Percentiles rank a stretch among this genome's conserved stretches.
These are phyloP conservation scores for Kradibia gibbosae DNA, from an alignment of 1,140 invertebrate species.

Conservation along the genomic window DNA sequence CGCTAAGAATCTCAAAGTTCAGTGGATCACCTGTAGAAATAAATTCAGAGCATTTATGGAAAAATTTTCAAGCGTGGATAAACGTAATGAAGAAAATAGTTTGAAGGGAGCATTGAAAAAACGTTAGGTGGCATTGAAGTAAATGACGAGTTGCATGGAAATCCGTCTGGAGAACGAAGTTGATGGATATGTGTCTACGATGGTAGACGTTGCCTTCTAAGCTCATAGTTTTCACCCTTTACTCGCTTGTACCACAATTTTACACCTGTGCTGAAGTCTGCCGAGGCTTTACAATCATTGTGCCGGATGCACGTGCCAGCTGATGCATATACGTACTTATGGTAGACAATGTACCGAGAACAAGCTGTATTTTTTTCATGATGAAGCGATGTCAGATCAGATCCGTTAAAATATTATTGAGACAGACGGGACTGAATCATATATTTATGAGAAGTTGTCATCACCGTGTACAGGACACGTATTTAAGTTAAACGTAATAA, in stretches of 20 bases:
- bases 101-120: neutral
- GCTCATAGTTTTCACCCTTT: neutral
- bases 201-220: slow-evolving; percentile 13
- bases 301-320: slow-evolving; percentile 43
- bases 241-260: neutral
- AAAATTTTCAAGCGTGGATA: neutral
- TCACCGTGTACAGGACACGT: too few species aligned
- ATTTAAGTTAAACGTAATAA: too few species aligned
- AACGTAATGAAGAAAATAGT: neutral
- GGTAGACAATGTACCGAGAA: slow-evolving; percentile 41
- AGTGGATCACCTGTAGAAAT: neutral
- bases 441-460: slow-evolving; percentile 1
- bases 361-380: slow-evolving; percentile 34
- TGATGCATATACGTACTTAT: slow-evolving; percentile 32
- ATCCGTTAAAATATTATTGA: slow-evolving; percentile 23
- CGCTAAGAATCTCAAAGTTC: neutral
- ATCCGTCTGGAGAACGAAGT: neutral
- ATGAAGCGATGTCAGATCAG: neutral
- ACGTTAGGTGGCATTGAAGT: neutral
- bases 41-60: neutral
- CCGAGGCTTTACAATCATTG: slow-evolving; percentile 11
- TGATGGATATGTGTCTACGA: neutral
- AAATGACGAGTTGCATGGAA: neutral
- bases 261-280: neutral
- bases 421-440: neutral